These are phyloP conservation scores for Meiosimyza platycephala DNA, from an alignment of 2,888 invertebrate genomes.

Conservation along the genomic window DNA sequence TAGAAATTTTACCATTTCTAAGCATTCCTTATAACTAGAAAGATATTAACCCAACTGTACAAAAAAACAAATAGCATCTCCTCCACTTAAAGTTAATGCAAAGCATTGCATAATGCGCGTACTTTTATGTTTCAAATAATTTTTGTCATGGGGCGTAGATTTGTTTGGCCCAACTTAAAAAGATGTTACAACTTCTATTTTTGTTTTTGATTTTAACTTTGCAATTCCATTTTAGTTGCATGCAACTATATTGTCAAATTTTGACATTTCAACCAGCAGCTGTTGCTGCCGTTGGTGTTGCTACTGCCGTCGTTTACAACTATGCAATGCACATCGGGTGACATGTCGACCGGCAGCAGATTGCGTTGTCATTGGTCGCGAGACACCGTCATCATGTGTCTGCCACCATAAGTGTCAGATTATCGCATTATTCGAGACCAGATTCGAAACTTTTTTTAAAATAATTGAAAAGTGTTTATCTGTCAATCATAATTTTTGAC, in stretches of 20 bases:
- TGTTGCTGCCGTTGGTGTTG: slow-evolving; percentile 39
- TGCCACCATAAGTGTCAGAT: slow-evolving; percentile 47
- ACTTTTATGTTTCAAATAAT: too few relatives aligned
- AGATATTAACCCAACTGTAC: too few relatives aligned
- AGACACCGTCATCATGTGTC: slow-evolving; percentile 40
- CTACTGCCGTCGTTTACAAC: background rate
- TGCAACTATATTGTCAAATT: slow-evolving; percentile 43
- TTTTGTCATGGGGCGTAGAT: too few relatives aligned
- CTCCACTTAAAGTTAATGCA: too few relatives aligned
- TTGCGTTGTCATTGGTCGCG: slow-evolving; percentile 40
- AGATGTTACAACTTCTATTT: too few relatives aligned
- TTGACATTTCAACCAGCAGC: slow-evolving; percentile 45
- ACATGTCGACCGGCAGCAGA: slow-evolving; percentile 2
- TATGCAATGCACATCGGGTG: background rate
- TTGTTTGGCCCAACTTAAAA: too few relatives aligned
- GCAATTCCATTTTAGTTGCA: slow-evolving; percentile 39
- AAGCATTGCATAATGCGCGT: too few relatives aligned
- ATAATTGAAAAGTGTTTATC: slow-evolving; percentile 43
- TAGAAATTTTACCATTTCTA: too few relatives aligned
- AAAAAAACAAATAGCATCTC: too few relatives aligned
- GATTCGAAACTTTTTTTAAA: slow-evolving; percentile 40
- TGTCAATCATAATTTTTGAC: slow-evolving; percentile 43
- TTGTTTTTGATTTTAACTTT: slow-evolving; percentile 11
- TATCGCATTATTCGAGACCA: slow-evolving; percentile 39
- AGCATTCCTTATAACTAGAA: too few relatives aligned